Base-by-base conservation (phyloP, 2,888 invertebrate genomes). In the Branchellion lobata region DNA sequence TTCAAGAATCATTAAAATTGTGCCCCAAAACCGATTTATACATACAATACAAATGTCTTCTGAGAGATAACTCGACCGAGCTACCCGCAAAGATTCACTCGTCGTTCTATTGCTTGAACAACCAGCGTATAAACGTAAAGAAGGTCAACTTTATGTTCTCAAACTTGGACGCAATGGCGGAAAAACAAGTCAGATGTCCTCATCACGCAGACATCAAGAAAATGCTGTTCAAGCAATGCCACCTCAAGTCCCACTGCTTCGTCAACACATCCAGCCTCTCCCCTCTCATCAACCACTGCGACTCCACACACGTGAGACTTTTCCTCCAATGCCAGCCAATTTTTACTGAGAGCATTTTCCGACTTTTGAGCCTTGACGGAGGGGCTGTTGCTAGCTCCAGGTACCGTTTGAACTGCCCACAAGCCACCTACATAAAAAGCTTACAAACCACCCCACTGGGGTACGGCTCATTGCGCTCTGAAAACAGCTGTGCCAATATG, bases 61-160 rank as follows among this genome's bases (percentile, higher is more conserved):
- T 18, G 5, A 24, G n/a, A 57, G 21, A 57, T 24, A 57, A 18
- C 24, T 57, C 5, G 5, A 18, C 3, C 61, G n/a, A 57, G 3
- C 5, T 14, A 57, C 14, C 61, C 3, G 3, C 8, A 57, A 8
- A 57, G 5, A 18, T 57, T 57, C 61, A 24, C n/a, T 57, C 21
- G 5, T 57, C 61, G 24, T 57, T 57, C n/a, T 57, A 24, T 5
- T 57, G 61, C 61, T 57, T 57, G 61, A 57, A 57, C 61, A 57
- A 57, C 61, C 61, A 57, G 3, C 21, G 5, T n/a, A 8, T 24
- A 5, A 24, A 14, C 24, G 61, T 18, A 3, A 24, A 57, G 21
- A n/a, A 24, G n/a, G 21, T n/a, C 3, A 18, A 5, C 61, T 57
- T 57, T 24, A 18, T 24, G 21, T 57, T 24, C 24, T 24, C 24